Evolutionary conservation across 1,140 invertebrate genomes (phyloP), one percentile per base, ranked within the genome.

Genomic region (Notospermus geniculatus): DNA sequence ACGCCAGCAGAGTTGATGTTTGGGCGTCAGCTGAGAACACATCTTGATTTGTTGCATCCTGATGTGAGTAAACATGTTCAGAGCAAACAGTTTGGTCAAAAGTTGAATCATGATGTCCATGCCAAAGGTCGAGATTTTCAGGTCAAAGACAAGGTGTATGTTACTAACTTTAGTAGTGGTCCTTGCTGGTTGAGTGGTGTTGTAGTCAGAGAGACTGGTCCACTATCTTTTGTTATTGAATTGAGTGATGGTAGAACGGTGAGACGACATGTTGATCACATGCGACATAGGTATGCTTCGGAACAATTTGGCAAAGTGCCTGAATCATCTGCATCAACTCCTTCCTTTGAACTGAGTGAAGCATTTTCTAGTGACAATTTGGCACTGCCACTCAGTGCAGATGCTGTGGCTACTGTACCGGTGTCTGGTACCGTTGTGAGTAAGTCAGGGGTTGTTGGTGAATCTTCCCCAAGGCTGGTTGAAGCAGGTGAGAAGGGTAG

Each of bases 1-100:
- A 46, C 54, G 17, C 68, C 57, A 17, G 63, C 68, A 15, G 68
- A 70, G 50, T 36, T 67, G 28, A 22, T 70, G 0, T 30, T 66
- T 32, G 29, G 41, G 5, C 36, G 67, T n/a, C n/a, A 52, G n/a
- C 30, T 57, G 27, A 19, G 63, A 1, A 68, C 57, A 19, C 32
- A 36, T 22, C 52, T 69, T 25, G 43, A 61, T 41, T 50, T 59
- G 13, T 7, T 69, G 13, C 17, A 53, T 2, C 67, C 62, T n/a
- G 52, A 65, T 63, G 15, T 59, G 36, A 30, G 25, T 43, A 19
- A 43, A 29, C n/a, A 32, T 2, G 55, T 56, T 23, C 39, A 56
- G 13, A 17, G 4, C 19, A 23, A 53, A n/a, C 27, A 63, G 27
- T 45, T 58, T 27, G 13, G 9, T 25, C n/a, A 59, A 25, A 11